phyloP scores from a whole-genome alignment of 2,888 invertebrate genomes.

The Congeria kusceri region DNA sequence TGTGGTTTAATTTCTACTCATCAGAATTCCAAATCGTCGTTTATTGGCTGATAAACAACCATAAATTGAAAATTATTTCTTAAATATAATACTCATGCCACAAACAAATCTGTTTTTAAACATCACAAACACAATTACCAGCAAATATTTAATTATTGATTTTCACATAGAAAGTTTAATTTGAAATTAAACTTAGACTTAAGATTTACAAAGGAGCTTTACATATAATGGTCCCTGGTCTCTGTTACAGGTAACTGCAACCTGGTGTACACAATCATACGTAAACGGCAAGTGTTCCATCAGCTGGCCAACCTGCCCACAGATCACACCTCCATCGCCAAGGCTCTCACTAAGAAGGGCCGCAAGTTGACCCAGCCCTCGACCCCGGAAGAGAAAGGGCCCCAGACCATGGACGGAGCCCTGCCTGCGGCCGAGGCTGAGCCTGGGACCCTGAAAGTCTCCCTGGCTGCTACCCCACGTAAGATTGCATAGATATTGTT shows the following conservation, averaged over 20 bases:
- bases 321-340: slow-evolving; percentile 94
- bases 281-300: slow-evolving; percentile 99
- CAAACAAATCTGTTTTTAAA: no score
- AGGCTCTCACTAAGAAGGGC: slow-evolving; percentile 88
- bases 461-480: slow-evolving; percentile 95
- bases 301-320: slow-evolving; percentile 98
- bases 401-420: slow-evolving; percentile 84
- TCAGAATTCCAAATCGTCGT: no score
- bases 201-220: no score
- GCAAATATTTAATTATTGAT: no score
- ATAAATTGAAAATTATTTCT: no score
- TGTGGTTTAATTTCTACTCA: no score
- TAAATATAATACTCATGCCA: no score
- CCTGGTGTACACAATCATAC: slow-evolving; percentile 98
- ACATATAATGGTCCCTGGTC: no score
- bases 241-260: slow-evolving; percentile 94
- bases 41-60: no score
- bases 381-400: slow-evolving; percentile 74
- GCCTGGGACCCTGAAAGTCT: slow-evolving; percentile 94
- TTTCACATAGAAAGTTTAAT: no score
- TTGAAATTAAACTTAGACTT: no score
- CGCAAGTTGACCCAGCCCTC: slow-evolving; percentile 77
- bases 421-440: slow-evolving; percentile 84
- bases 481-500: slow-evolving; percentile 57
- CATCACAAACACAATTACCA: no score